Evolutionary conservation across 2,888 invertebrate species (phyloP), one percentile per base, ranked within the genome.

Genomic region (Microctonus hyperodae): DNA sequence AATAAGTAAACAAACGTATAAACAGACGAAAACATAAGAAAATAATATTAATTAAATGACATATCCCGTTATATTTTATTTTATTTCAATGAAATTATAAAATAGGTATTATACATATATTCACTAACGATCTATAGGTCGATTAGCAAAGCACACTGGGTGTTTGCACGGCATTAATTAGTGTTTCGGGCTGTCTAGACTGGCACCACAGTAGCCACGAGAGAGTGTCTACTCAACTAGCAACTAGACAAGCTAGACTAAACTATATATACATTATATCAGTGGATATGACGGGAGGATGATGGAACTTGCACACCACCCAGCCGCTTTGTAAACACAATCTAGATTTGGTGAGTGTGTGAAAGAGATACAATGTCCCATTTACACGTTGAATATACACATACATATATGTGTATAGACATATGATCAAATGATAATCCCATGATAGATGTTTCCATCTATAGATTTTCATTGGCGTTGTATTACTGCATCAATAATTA

Each of bases 121-220:
- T 7, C 10, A 55, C 16, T 55, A 31, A 55, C n/a, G 28, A 28
- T 55, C 16, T 55, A 31, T 56, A 35, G 33, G 55, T 67, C 64
- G 57, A 55, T 57, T 50, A 60, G 50, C 31, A 50, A 37, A 55
- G 37, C 63, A 66, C 68, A 71, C 44, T 16, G 7, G 44, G 72
- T 80, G 77, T 81, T 80, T 80, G 79, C 78, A 73, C 75, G 74
- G 78, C 76, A 79, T 80, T 80, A 81, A 81, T 81, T 81, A 80
- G 78, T 77, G 75, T 79, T 79, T 75, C 76, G 78, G 69, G 58
- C 57, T 74, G 78, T 76, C 79, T 78, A 76, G 76, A 77, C 76
- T 72, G n/a, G 69, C 58, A 44, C 53, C 61, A 67, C 50, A 62
- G 48, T 50, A 35, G 40, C 44, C 5, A 44, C 44, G n/a, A 40